Percentiles rank a stretch among this genome's conserved stretches.
These are phyloP conservation scores for Scrobipalpa atriplicella DNA, from an alignment of 2,888 invertebrate species.

Conservation along the genomic window DNA sequence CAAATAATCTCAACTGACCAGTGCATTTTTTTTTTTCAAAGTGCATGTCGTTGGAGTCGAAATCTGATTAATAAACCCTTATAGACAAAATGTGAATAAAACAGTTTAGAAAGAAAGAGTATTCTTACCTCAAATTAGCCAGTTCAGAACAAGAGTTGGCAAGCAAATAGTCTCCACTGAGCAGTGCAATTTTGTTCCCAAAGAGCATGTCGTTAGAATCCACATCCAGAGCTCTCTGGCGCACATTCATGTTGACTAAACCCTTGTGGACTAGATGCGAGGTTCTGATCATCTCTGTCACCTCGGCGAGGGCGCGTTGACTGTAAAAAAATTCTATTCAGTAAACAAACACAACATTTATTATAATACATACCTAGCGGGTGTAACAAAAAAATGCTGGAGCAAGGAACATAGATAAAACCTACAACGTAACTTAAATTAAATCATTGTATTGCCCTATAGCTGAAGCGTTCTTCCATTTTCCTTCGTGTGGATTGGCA, in stretches of 20 bases:
- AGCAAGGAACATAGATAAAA: too few relatives aligned
- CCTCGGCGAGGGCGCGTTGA: slow-evolving; percentile 94
- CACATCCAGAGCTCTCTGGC: slow-evolving; percentile 77
- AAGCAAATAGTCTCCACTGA: slow-evolving; percentile 95
- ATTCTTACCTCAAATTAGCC: slow-evolving; percentile 86
- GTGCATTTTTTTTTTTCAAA: too few relatives aligned
- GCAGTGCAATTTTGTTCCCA: slow-evolving; percentile 96
- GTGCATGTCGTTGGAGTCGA: not conserved
- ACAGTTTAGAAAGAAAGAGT: too few relatives aligned
- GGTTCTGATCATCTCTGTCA: slow-evolving; percentile 98
- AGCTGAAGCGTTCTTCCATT: too few relatives aligned
- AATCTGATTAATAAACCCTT: slow-evolving; percentile 90
- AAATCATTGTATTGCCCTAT: too few relatives aligned
- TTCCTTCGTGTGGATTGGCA: too few relatives aligned
- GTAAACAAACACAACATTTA: too few relatives aligned
- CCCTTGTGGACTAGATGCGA: slow-evolving; percentile 95
- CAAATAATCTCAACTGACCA: slow-evolving; percentile 95
- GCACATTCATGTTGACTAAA: slow-evolving; percentile 90
- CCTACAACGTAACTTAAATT: too few relatives aligned
- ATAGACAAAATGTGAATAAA: slow-evolving; percentile 96
- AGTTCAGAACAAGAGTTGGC: slow-evolving; percentile 94
- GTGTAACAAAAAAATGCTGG: too few relatives aligned
- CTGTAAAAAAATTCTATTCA: slow-evolving; percentile 73
- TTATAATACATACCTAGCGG: too few relatives aligned
- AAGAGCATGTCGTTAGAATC: slow-evolving; percentile 92